Evolutionary conservation across 2,797 vertebrate species (phyloP).

Genomic region (Pampus argenteus): DNA sequence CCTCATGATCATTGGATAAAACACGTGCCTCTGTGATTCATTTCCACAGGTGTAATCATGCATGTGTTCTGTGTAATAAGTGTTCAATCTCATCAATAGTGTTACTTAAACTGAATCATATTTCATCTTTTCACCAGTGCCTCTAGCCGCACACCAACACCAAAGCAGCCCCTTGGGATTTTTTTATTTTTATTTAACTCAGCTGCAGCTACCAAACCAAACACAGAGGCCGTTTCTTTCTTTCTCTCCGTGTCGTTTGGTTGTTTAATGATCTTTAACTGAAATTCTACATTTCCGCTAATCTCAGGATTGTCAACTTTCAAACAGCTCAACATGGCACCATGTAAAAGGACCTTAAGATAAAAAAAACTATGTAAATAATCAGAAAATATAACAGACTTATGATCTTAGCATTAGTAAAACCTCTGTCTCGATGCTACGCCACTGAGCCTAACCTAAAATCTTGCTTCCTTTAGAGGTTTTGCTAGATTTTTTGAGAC

Average conservation of each 20-base stretch:
- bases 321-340: too few species aligned
- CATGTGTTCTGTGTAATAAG: not conserved
- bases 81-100: constrained; percentile 14
- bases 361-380: too few species aligned
- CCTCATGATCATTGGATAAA: not conserved
- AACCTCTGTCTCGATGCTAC: constrained; percentile 2
- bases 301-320: too few species aligned
- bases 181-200: not conserved
- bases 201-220: not conserved
- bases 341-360: not conserved
- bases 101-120: constrained; percentile 27
- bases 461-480: not conserved
- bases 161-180: constrained; percentile 3
- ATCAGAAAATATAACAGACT: not conserved
- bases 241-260: not conserved
- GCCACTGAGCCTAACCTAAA: not conserved
- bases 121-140: constrained; percentile 14
- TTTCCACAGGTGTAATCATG: not conserved
- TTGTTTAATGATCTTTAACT: constrained; percentile 27
- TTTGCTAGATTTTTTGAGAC: not conserved
- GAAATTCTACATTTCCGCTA: not conserved
- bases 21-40: not conserved
- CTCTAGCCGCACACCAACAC: constrained; percentile 37
- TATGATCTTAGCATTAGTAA: not conserved
- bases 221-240: not conserved